phyloP scores from a whole-genome alignment of 1,140 invertebrate species.

The Forficula auricularia region DNA sequence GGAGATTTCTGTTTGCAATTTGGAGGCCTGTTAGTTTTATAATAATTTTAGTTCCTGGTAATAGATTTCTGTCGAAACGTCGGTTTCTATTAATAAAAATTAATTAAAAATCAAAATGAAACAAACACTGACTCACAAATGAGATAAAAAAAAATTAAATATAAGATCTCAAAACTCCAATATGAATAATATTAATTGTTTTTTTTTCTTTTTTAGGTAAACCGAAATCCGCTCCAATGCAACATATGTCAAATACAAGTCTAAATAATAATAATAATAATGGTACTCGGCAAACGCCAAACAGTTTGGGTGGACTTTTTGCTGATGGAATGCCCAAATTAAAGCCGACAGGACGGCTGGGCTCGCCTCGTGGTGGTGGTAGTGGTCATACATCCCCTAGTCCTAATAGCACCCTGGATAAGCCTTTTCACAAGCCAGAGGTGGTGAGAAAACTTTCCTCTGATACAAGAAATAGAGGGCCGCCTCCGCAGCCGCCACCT shows the following conservation, averaged over 20 bases:
- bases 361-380: background rate
- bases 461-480: conserved; percentile 25
- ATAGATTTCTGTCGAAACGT: too few relatives aligned
- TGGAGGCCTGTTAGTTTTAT: too few relatives aligned
- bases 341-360: conserved; percentile 45
- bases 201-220: conserved; percentile 10
- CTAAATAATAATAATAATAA: conserved; percentile 9
- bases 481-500: conserved; percentile 33
- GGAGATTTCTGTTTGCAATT: too few relatives aligned
- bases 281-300: conserved; percentile 4
- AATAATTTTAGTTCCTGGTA: too few relatives aligned
- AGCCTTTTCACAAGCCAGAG: conserved; percentile 8
- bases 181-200: too few relatives aligned
- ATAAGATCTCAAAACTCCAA: too few relatives aligned
- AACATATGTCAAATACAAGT: conserved; percentile 1
- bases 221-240: conserved; percentile 28
- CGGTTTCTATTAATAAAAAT: too few relatives aligned
- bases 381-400: conserved; percentile 7
- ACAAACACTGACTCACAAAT: too few relatives aligned
- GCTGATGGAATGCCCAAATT: conserved; percentile 75
- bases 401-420: conserved; percentile 6
- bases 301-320: conserved; percentile 56
- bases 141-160: too few relatives aligned
- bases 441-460: conserved; percentile 9
- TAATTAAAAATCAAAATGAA: too few relatives aligned